Evolutionary conservation across 92 coral and sea anemone species (phyloP).

Genomic region (Zoanthus sansibaricus): DNA sequence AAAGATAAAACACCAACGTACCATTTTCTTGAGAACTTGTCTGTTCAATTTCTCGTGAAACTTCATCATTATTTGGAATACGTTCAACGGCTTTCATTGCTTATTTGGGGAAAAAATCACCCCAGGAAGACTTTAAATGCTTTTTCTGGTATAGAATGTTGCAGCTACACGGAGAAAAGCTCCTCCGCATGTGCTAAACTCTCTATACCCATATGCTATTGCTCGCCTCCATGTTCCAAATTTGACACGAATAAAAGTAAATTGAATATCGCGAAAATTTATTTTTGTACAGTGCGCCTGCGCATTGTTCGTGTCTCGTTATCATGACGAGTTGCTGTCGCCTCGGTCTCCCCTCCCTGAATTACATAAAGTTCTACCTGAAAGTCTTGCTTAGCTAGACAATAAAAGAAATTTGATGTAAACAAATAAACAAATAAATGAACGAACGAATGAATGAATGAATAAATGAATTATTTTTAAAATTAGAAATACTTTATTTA

Average conservation of each 20-base stretch:
- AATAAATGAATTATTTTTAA: no score
- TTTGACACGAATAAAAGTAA: conserved; percentile 33
- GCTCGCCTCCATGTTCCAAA: conserved; percentile 37
- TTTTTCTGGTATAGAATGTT: conserved; percentile 27
- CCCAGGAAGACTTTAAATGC: not conserved
- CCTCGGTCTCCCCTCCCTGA: not conserved
- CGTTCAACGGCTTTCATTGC: conserved; percentile 37
- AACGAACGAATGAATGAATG: no score
- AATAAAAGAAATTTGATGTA: no score
- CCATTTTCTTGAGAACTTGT: conserved; percentile 32
- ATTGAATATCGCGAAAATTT: conserved; percentile 8
- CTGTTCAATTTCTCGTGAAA: conserved; percentile 13
- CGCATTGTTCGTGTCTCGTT: not conserved
- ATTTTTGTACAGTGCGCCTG: conserved; percentile 1
- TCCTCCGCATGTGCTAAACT: conserved; percentile 22
- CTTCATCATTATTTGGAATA: conserved; percentile 14
- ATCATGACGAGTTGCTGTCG: not conserved
- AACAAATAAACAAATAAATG: no score
- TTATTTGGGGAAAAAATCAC: not conserved
- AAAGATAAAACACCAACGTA: conserved; percentile 3
- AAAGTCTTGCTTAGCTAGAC: no score
- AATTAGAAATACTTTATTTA: no score
- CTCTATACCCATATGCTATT: conserved; percentile 19
- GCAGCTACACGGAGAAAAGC: conserved; percentile 32
- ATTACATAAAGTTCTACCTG: no score